Base-by-base conservation (phyloP, 2,888 invertebrate species). In the Ormyrus labotus region DNA sequence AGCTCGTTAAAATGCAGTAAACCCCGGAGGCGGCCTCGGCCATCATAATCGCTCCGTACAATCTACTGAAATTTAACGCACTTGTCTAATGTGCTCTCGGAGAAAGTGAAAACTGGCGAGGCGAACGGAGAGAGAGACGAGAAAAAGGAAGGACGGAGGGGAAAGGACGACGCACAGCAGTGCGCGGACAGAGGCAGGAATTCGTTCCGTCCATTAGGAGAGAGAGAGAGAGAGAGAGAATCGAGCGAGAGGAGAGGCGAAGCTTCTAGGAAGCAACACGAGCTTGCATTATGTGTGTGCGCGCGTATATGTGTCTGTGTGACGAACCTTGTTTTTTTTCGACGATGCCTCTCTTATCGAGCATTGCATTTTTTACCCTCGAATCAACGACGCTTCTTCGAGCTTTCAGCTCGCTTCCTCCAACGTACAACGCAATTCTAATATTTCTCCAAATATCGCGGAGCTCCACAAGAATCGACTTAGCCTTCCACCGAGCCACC, bases 251-350 rank as follows among this genome's bases (percentile, higher is more conserved):
- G 1, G 19, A 19, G 19, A 19, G 19, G 19, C 19, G 19, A 19
- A 82, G 80, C 63, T 86, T 86, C 86, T 79, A 10, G 70, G 86
- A 86, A 87, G 85, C 81, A 87, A 87, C 65, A 13, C 65, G 85
- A 86, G 81, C 82, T 19, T 81, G 19, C 60, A 70, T 77, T 81
- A 81, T 63, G 50, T 57, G 51, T 71, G 67, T 50, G 34, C 81
- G 64, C 64, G 81, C 81, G 64, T 71, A 65, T 19, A 19, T 19
- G 2, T 19, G 19, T 19, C 2, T 19, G 19, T 19, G 19, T 19
- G 19, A 19, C 19, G 19, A 19, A 19, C 19, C 19, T 19, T 19
- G 19, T 19, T 19, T 19, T 19, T 19, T 19, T 19, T 19, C 19
- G 19, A 19, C 19, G 19, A 19, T 1, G 19, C 19, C 2, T 1